These are phyloP conservation scores for Bovichtus variegatus DNA, from an alignment of 2,797 vertebrate genomes.

Conservation along the genomic window DNA sequence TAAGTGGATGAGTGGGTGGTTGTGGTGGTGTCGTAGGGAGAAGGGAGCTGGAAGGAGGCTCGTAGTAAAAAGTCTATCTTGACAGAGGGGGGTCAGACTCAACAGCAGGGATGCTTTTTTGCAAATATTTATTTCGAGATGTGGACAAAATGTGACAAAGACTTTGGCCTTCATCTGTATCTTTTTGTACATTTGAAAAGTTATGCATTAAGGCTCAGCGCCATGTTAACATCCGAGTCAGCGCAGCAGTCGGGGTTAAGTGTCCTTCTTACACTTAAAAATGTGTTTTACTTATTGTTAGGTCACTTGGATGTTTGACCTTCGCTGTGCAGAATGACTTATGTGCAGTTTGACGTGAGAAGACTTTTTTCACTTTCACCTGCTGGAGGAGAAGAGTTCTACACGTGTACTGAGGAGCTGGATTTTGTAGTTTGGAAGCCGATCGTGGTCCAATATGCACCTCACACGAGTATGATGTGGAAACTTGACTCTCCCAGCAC, in stretches of 20 bases:
- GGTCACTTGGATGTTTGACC: constrained; percentile 7
- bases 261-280: not conserved
- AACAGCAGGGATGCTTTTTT: constrained; percentile 16
- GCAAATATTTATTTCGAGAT: constrained; percentile 46
- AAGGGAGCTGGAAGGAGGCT: constrained; percentile 24
- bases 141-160: constrained; percentile 7
- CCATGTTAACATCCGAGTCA: not conserved
- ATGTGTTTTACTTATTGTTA: not conserved
- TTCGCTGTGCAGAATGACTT: not conserved
- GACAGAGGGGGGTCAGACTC: constrained; percentile 30
- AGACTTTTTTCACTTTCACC: constrained; percentile 2
- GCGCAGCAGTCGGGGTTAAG: not conserved
- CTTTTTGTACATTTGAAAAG: too few relatives aligned
- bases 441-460: not conserved
- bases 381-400: not conserved
- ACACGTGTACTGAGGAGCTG: too few relatives aligned
- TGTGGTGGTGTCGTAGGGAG: constrained; percentile 42
- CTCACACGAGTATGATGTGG: not conserved
- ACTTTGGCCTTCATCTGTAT: constrained; percentile 26
- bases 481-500: not conserved
- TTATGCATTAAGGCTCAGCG: constrained; percentile 1
- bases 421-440: not conserved
- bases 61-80: constrained; percentile 44
- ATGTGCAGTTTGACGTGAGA: not conserved
- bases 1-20: constrained; percentile 34